Evolutionary conservation across 2,797 vertebrate species (phyloP).

Genomic region (Tapera naevia): DNA sequence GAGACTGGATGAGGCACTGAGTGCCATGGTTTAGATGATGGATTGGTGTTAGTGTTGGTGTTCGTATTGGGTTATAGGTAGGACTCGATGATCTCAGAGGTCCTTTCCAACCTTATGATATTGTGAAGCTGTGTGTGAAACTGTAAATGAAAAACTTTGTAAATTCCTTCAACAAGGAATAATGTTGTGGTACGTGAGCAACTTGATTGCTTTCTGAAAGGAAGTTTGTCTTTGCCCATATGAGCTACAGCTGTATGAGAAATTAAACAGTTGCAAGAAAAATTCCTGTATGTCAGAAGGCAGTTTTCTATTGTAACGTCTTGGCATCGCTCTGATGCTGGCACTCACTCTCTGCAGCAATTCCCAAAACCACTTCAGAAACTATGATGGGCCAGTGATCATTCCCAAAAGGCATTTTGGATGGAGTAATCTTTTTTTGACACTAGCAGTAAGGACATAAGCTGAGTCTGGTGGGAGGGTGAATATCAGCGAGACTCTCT

Average conservation of each 20-base stretch:
- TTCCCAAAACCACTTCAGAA: neutral
- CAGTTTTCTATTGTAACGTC: neutral
- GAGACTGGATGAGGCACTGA: too few relatives aligned
- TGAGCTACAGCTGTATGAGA: neutral
- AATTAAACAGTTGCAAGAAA: neutral
- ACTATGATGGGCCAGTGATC: neutral
- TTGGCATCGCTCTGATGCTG: neutral
- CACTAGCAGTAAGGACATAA: neutral
- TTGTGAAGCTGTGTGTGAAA: too few relatives aligned
- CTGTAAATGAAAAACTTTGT: neutral
- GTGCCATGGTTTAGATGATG: too few relatives aligned
- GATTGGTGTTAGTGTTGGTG: too few relatives aligned
- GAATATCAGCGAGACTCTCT: neutral
- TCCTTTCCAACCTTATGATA: too few relatives aligned
- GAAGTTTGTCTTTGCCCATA: neutral
- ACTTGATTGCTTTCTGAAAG: neutral
- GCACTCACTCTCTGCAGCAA: neutral
- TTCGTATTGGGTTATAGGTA: too few relatives aligned
- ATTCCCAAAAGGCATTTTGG: neutral
- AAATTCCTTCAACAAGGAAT: neutral
- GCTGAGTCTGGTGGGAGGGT: neutral
- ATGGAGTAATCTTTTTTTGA: neutral
- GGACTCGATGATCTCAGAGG: too few relatives aligned
- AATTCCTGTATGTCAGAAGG: neutral
- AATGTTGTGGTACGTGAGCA: neutral